These are phyloP conservation scores for Brienomyrus longianalis DNA, from an alignment of 2,113 vertebrate genomes.

Conservation along the genomic window DNA sequence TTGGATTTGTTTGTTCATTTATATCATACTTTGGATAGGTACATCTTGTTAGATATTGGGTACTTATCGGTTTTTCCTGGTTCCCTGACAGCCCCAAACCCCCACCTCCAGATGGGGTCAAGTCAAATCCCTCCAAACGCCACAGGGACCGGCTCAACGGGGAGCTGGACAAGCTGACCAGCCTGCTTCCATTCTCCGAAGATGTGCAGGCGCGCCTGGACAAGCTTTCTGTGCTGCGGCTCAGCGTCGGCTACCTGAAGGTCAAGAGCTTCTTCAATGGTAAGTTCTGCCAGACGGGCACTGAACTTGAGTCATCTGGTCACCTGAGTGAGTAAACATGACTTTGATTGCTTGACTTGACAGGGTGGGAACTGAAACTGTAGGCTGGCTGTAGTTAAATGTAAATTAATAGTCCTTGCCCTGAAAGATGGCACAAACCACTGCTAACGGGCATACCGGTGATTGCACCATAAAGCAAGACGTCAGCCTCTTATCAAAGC, in stretches of 20 bases:
- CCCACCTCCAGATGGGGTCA: slow-evolving; percentile 47
- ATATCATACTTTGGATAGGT: background rate
- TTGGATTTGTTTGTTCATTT: background rate
- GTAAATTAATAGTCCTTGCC: background rate
- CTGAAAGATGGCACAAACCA: background rate
- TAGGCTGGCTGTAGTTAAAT: background rate
- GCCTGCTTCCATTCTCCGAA: slow-evolving; percentile 68
- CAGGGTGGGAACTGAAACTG: background rate
- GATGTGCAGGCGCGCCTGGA: slow-evolving; percentile 66
- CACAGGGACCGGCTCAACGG: slow-evolving; percentile 70
- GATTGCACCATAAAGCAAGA: background rate
- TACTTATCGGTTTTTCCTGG: background rate
- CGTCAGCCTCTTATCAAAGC: background rate
- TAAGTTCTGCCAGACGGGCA: slow-evolving; percentile 38
- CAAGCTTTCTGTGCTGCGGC: slow-evolving; percentile 71
- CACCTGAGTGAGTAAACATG: background rate
- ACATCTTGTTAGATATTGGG: background rate
- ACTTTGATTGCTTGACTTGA: background rate
- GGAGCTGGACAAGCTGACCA: slow-evolving; percentile 68
- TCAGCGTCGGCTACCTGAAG: slow-evolving; percentile 74
- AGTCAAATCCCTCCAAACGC: slow-evolving; percentile 75
- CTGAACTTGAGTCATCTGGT: background rate
- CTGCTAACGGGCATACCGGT: background rate
- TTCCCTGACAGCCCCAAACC: slow-evolving; percentile 53
- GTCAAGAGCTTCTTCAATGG: slow-evolving; percentile 71